Evolutionary conservation across 2,797 vertebrate species (phyloP), one percentile per base, ranked within the genome.

Genomic region (Karalla daura): DNA sequence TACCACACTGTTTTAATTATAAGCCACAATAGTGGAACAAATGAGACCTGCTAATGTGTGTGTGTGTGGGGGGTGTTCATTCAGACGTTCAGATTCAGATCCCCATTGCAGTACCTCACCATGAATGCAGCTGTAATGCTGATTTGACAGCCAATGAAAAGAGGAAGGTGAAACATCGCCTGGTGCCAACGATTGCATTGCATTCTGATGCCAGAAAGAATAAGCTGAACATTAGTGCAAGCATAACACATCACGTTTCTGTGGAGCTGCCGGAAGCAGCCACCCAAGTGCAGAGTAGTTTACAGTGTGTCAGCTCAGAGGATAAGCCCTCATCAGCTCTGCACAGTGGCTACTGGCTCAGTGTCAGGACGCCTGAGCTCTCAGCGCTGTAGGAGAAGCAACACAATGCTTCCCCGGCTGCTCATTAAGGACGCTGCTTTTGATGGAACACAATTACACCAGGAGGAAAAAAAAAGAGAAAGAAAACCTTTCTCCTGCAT

Each of bases 311-410:
- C 70, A 54, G 78, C 65, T 79, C 53, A 43, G 54, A 59, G 49
- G 62, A 39, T 72, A 15, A 81, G 30, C n/a, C 12, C 63, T 41
- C 27, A 55, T 73, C 80, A 56, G 67, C 72, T 63, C 60, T 62
- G 64, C 79, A 40, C 37, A 36, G 56, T 1, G 18, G 51, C 52
- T 44, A 13, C 39, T 58, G 60, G 55, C 73, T 74, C 41, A 6
- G 56, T 41, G 63, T 55, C 61, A 65, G 25, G n/a, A 53, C 0
- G 21, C 14, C 53, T 37, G 50, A 33, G 36, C 25, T 49, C 12
- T n/a, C 51, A 44, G 20, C 1, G 2, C 70, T n/a, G 3, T 1
- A n/a, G 52, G 28, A 54, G 45, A 41, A 37, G 14, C 37, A 30
- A 15, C 46, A 50, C 24, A 61, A 30, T 20, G 35, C 13, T 33